A percentile compares a stretch with the other conserved stretches of the same genome.
These are phyloP conservation scores for Corythornis cristatus DNA, from an alignment of 2,113 vertebrate species.

Conservation along the genomic window DNA sequence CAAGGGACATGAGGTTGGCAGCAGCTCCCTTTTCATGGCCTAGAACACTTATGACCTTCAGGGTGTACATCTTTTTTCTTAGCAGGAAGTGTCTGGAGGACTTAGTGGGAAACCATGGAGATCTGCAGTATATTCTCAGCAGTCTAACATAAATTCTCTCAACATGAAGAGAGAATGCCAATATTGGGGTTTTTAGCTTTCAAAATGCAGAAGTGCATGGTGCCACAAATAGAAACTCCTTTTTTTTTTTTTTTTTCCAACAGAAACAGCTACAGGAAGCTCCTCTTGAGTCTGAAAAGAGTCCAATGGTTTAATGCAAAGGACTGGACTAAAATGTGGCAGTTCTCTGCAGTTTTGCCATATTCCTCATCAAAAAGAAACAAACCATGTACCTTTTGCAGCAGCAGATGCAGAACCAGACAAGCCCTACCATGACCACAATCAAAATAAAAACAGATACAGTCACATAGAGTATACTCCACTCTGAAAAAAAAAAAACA, in stretches of 20 bases:
- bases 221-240: neutral
- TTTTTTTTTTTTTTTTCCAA: neutral
- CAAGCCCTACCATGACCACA: conserved; percentile 72
- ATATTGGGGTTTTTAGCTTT: neutral
- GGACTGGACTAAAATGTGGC: neutral
- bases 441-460: conserved; percentile 76
- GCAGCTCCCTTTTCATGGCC: neutral
- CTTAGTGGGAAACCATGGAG: neutral
- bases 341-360: neutral
- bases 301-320: neutral
- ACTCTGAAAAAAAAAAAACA: conserved; percentile 78
- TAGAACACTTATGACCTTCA: neutral
- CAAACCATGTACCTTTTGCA: conserved; percentile 82
- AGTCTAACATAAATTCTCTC: neutral
- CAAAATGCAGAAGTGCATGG: neutral
- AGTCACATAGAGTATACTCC: conserved; percentile 88
- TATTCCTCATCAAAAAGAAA: neutral
- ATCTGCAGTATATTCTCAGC: neutral
- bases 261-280: neutral
- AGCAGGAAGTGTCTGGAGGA: neutral
- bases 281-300: neutral
- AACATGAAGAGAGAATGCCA: neutral
- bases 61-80: neutral
- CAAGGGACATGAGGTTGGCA: neutral
- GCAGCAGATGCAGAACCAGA: conserved; percentile 87